A percentile compares a stretch with the other conserved stretches of the same genome.
Conservation (phyloP, 2,797 vertebrate species). For the Anguilla pacifica region DNA sequence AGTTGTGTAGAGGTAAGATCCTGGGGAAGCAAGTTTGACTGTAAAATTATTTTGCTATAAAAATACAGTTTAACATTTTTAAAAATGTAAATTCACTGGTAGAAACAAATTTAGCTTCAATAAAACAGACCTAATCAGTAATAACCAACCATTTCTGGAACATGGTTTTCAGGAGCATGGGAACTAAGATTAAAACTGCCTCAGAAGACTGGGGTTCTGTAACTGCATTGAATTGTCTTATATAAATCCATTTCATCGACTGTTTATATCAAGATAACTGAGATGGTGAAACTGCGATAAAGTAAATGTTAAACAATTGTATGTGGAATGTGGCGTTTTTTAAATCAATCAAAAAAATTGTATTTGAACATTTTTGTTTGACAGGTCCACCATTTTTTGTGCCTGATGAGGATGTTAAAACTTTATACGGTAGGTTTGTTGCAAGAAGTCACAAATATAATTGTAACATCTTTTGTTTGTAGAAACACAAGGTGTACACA, state of each 20-base stretch:
- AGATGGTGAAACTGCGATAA: neutral
- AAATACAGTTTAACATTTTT: too few relatives aligned
- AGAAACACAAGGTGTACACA: neutral
- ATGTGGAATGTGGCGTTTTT: neutral
- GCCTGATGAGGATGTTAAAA: conserved; percentile 61
- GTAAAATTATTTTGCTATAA: too few relatives aligned
- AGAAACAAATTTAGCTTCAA: too few relatives aligned
- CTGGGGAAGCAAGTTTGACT: too few relatives aligned
- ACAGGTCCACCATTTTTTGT: conserved; percentile 74
- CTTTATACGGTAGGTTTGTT: conserved; percentile 68
- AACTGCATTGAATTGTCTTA: neutral
- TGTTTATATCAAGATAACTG: neutral
- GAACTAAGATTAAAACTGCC: too few relatives aligned
- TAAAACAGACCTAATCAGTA: too few relatives aligned
- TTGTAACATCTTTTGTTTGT: neutral
- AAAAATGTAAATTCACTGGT: too few relatives aligned
- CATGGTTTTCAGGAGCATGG: too few relatives aligned
- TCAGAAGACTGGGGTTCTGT: neutral
- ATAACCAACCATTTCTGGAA: too few relatives aligned
- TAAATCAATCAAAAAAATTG: neutral
- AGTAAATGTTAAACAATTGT: neutral
- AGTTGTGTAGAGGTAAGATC: too few relatives aligned
- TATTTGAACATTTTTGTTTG: conserved; percentile 6
- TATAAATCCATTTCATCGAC: neutral
- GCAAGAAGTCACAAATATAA: neutral